Evolutionary conservation across 1,140 invertebrate genomes (phyloP).

Genomic region (Lepidurus couesii): DNA sequence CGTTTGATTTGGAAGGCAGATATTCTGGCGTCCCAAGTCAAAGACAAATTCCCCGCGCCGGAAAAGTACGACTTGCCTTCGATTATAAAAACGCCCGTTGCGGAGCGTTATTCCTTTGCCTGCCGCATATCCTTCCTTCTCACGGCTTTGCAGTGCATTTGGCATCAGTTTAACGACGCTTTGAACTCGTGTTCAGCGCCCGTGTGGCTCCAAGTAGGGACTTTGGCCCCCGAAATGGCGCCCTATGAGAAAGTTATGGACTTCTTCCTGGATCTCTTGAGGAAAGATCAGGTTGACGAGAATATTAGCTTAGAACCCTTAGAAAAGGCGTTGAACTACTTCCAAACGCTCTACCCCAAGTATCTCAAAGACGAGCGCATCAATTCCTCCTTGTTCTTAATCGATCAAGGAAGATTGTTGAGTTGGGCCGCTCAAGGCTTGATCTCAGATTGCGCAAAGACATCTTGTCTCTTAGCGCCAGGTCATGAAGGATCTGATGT

Average conservation of each 20-base stretch:
- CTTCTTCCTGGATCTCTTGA: constrained; percentile 79
- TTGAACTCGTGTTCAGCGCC: constrained; percentile 76
- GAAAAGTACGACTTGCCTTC: constrained; percentile 62
- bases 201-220: constrained; percentile 74
- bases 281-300: constrained; percentile 83
- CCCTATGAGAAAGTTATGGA: constrained; percentile 88
- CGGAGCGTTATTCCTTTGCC: constrained; percentile 85
- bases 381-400: constrained; percentile 58
- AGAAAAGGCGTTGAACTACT: constrained; percentile 79
- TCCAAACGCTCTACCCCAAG: constrained; percentile 73
- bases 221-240: constrained; percentile 78
- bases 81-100: constrained; percentile 75
- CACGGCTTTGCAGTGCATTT: constrained; percentile 50
- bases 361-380: constrained; percentile 57
- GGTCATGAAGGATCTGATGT: constrained; percentile 58
- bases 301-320: constrained; percentile 78
- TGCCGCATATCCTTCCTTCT: constrained; percentile 59
- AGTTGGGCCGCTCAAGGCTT: constrained; percentile 63
- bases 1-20: constrained; percentile 86
- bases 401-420: constrained; percentile 58
- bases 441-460: constrained; percentile 60
- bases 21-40: constrained; percentile 81
- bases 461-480: constrained; percentile 44
- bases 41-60: constrained; percentile 65
- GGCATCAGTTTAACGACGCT: constrained; percentile 66